Evolutionary conservation across 2,888 invertebrate species (phyloP), one percentile per base, ranked within the genome.

Genomic region (Sminthurinus aureus): DNA sequence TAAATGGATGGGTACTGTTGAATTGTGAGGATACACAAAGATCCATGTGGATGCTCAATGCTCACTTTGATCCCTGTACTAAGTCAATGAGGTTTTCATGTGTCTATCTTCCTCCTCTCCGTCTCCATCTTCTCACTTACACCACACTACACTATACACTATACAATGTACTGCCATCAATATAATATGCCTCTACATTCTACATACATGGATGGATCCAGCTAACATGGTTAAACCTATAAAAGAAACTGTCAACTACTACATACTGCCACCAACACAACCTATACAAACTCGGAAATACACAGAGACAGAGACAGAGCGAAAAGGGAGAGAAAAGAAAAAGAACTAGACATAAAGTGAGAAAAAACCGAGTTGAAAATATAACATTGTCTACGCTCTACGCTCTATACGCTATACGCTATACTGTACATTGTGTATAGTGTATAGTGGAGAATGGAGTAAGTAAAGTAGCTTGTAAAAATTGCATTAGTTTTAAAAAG

Each of bases 81-180:
- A 79, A 79, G 79, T 79, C 79, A 79, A 69, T 22, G 51, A 69
- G 79, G 51, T 69, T 67, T 79, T 67, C 64, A 18, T 20, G 22
- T 64, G 22, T 20, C 76, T 58, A 9, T 58, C 58, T 24, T 22
- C 20, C 22, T 51, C 58, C 58, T 13, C 6, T 20, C n/a, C n/a
- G n/a, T n/a, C n/a, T n/a, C 22, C 20, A 22, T 51, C 58, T 77
- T 13, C 6, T 20, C n/a, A 69, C n/a, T 69, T n/a, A 1, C 20
- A n/a, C 38, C 6, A 38, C 38, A 38, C 38, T 4, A 6, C 6
- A 38, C 38, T 6, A 38, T 6, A 38, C 38, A 38, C 6, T 38
- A 6, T 38, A 38, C 38, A 38, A 38, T 38, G 38, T 6, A 38
- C 38, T 38, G 38, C n/a, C n/a, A n/a, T n/a, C n/a, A n/a, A n/a